These are phyloP conservation scores for Trichogramma pretiosum DNA, from an alignment of 1,140 invertebrate species.

Conservation along the genomic window DNA sequence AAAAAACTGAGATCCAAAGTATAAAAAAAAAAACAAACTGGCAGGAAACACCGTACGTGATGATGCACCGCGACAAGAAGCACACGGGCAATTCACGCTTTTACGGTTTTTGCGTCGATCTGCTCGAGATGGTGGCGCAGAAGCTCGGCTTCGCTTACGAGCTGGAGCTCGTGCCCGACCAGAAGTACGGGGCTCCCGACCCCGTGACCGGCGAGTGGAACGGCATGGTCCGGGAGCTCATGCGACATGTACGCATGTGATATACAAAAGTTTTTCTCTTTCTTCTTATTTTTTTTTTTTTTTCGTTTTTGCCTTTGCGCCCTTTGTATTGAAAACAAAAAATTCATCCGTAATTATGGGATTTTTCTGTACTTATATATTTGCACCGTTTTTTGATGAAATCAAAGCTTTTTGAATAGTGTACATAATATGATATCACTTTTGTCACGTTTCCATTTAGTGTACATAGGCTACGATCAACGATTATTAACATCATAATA, in stretches of 20 bases:
- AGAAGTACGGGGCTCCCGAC: constrained; percentile 65
- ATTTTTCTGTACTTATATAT: too few species aligned
- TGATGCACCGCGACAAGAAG: constrained; percentile 56
- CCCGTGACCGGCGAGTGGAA: constrained; percentile 68
- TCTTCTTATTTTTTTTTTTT: constrained; percentile 14
- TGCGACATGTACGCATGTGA: constrained; percentile 56
- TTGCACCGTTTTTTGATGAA: too few species aligned
- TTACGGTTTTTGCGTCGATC: constrained; percentile 74
- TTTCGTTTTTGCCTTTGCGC: constrained; percentile 17
- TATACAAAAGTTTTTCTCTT: constrained; percentile 35
- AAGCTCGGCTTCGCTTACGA: constrained; percentile 67
- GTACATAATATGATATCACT: too few species aligned
- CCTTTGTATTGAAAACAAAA: too few species aligned
- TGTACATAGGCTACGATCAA: too few species aligned
- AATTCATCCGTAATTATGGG: too few species aligned
- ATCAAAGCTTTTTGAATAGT: too few species aligned
- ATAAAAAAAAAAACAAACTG: too few species aligned
- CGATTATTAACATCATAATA: too few species aligned
- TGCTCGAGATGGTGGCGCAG: constrained; percentile 55
- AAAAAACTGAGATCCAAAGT: too few species aligned
- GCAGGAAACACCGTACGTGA: constrained; percentile 63
- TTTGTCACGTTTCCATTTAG: too few species aligned
- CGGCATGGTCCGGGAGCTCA: constrained; percentile 72
- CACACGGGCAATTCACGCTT: constrained; percentile 61
- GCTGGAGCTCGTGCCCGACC: constrained; percentile 65